These are phyloP conservation scores for Lasioglossum villosulum DNA, from an alignment of 2,888 invertebrate species.

Conservation along the genomic window DNA sequence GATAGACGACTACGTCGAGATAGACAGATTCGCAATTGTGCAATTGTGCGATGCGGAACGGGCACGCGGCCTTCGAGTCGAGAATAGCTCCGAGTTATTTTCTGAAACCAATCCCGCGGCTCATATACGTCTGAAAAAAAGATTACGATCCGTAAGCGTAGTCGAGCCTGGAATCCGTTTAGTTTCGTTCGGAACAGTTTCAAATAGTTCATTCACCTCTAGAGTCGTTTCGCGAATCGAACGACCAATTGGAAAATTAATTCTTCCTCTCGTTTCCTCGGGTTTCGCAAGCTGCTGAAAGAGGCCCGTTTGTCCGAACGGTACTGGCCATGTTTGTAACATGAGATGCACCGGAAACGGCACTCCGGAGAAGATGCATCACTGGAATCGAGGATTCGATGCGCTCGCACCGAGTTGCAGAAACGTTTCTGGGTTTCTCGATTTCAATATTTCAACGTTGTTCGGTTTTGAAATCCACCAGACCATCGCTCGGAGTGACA, in stretches of 20 bases:
- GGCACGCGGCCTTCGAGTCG: conserved; percentile 69
- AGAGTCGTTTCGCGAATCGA: neutral
- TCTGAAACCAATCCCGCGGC: conserved; percentile 55
- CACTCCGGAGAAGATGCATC: neutral
- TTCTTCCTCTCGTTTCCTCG: neutral
- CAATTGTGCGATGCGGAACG: conserved; percentile 64
- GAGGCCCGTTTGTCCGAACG: neutral
- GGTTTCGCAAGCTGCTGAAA: neutral
- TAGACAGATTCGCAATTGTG: conserved; percentile 59
- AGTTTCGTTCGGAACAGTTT: neutral
- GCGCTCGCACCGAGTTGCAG: neutral
- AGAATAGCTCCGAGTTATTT: conserved; percentile 67
- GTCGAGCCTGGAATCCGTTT: neutral
- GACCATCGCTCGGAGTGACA: neutral
- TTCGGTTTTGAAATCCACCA: neutral
- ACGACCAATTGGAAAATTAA: neutral
- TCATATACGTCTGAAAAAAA: conserved; percentile 30
- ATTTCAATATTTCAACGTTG: neutral
- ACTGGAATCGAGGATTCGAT: neutral
- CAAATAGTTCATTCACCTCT: neutral
- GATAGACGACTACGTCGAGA: conserved; percentile 56
- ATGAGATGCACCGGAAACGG: neutral
- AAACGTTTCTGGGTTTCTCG: neutral
- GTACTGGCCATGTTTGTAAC: neutral
- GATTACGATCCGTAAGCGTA: neutral